Evolutionary conservation across 2,797 vertebrate genomes (phyloP).

Genomic region (Vireo griseus): DNA sequence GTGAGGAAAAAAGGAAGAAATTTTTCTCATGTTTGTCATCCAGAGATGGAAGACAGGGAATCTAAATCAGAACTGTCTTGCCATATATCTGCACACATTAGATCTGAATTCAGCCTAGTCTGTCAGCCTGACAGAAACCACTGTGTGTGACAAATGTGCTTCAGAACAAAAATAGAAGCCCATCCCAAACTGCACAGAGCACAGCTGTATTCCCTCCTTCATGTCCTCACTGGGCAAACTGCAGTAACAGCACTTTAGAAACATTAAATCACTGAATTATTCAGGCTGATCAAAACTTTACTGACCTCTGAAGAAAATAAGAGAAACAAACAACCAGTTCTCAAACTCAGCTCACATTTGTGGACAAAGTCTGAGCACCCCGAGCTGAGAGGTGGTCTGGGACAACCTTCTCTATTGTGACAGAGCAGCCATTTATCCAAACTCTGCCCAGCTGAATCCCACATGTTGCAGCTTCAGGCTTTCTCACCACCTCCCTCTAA

Average conservation of each 20-base stretch:
- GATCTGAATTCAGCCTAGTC: not conserved
- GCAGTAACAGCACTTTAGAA: not conserved
- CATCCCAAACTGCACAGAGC: not conserved
- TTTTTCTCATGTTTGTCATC: not conserved
- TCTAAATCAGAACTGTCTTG: not conserved
- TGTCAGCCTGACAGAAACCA: constrained; percentile 17
- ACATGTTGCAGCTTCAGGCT: not conserved
- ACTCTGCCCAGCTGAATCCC: not conserved
- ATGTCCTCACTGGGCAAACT: not conserved
- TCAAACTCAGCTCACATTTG: not conserved
- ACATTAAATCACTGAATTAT: not conserved
- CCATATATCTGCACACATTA: not conserved
- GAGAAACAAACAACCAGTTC: not conserved
- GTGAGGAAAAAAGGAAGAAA: not conserved
- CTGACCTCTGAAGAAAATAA: not conserved
- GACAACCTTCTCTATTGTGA: not conserved
- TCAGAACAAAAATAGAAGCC: constrained; percentile 1
- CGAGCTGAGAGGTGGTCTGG: not conserved
- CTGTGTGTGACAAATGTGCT: not conserved
- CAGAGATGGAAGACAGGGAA: not conserved
- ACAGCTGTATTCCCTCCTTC: not conserved
- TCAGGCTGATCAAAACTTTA: not conserved
- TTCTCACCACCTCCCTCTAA: not conserved
- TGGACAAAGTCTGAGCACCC: not conserved
- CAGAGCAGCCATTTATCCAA: not conserved